phyloP scores from a whole-genome alignment of 2,888 invertebrate genomes.

The Melanophora roralis region DNA sequence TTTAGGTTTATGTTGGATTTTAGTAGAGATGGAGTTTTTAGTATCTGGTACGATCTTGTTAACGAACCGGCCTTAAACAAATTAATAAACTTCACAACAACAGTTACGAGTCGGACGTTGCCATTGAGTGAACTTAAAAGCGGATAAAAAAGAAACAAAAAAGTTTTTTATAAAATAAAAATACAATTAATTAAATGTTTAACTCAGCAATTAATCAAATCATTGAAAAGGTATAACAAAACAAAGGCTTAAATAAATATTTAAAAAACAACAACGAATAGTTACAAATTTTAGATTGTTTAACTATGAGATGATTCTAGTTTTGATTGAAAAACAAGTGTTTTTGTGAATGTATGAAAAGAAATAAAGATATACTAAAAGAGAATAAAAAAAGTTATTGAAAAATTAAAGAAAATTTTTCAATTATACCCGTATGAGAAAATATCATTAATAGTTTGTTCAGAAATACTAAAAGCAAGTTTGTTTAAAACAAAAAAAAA shows the following conservation, averaged over 20 bases:
- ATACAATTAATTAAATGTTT: not conserved
- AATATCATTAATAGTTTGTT: too few species aligned
- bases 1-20: not conserved
- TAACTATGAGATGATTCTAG: too few species aligned
- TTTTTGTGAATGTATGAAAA: conserved; percentile 10
- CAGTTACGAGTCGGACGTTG: conserved; percentile 63
- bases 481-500: not conserved
- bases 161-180: not conserved
- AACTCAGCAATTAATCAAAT: conserved; percentile 1
- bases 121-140: conserved; percentile 60
- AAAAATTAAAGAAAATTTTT: not conserved
- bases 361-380: too few species aligned
- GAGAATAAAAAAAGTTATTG: not conserved
- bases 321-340: too few species aligned
- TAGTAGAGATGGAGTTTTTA: not conserved
- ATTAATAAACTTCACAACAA: conserved; percentile 52
- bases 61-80: conserved; percentile 51
- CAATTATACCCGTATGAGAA: not conserved
- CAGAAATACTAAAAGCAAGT: not conserved
- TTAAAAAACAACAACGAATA: not conserved
- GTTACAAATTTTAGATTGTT: too few species aligned
- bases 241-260: not conserved
- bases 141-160: conserved; percentile 38
- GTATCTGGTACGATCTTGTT: conserved; percentile 22
- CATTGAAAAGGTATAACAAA: not conserved